Percentiles rank a stretch among this genome's conserved stretches.
These are phyloP conservation scores for Calameuta idolon DNA, from an alignment of 2,888 invertebrate genomes.

Conservation along the genomic window DNA sequence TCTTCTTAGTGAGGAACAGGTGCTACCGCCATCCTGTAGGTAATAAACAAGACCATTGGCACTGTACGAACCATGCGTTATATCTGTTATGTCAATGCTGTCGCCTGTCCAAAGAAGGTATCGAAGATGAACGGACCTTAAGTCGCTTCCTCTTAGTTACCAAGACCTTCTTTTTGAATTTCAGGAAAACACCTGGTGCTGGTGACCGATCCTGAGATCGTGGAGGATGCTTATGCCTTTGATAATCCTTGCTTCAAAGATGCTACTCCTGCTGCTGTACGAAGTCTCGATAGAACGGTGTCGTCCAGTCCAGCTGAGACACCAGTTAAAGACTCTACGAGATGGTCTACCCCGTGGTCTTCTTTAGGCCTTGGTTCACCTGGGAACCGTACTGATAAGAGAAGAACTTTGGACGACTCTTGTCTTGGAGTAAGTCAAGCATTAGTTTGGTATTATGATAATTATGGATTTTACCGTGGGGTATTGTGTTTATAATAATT, in stretches of 20 bases:
- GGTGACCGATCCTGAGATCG: constrained; percentile 80
- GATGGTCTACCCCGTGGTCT: constrained; percentile 67
- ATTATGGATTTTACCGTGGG: not conserved
- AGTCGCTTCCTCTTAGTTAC: constrained; percentile 25
- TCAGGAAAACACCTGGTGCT: constrained; percentile 80
- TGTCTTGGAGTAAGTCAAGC: constrained; percentile 67
- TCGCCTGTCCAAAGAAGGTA: not conserved
- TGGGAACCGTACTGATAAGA: constrained; percentile 67
- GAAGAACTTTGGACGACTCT: constrained; percentile 72
- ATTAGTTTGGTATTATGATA: constrained; percentile 6
- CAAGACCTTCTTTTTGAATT: constrained; percentile 38
- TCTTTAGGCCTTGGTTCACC: constrained; percentile 61
- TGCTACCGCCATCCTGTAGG: not conserved
- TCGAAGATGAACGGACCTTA: not conserved
- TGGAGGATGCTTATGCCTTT: constrained; percentile 83
- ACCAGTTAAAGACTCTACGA: constrained; percentile 46
- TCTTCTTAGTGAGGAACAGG: constrained; percentile 25
- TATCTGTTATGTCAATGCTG: not conserved
- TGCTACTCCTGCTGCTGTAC: constrained; percentile 63
- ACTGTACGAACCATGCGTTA: not conserved
- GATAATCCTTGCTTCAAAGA: constrained; percentile 83
- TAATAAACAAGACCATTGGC: not conserved
- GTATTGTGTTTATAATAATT: not conserved
- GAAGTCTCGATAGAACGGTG: constrained; percentile 52
- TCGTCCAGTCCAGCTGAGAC: constrained; percentile 39